These are phyloP conservation scores for Drosophila navojoa DNA, from an alignment of 1,140 invertebrate genomes.

Conservation along the genomic window DNA sequence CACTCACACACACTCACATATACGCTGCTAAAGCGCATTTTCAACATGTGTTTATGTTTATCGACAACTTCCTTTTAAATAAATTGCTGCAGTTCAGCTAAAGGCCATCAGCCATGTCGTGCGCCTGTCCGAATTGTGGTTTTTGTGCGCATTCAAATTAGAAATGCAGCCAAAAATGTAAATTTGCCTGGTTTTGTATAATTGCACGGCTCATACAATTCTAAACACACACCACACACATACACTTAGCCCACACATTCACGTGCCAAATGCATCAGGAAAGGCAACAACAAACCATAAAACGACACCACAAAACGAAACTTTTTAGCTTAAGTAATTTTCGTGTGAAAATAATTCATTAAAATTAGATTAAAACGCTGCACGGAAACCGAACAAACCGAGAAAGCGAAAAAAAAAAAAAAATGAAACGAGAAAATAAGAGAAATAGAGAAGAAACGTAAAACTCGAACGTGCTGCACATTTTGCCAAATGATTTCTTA, in stretches of 20 bases:
- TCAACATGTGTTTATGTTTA: too few relatives aligned
- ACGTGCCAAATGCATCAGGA: constrained; percentile 46
- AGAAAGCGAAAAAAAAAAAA: constrained; percentile 1
- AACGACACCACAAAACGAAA: constrained; percentile 51
- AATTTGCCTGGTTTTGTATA: constrained; percentile 59
- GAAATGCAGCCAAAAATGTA: constrained; percentile 46
- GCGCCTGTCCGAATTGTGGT: constrained; percentile 22
- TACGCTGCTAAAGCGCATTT: too few relatives aligned
- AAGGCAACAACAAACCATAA: constrained; percentile 41
- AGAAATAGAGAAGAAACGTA: constrained; percentile 5
- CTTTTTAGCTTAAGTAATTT: constrained; percentile 53
- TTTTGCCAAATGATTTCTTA: constrained; percentile 75
- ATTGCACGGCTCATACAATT: constrained; percentile 53
- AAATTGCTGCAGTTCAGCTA: background rate
- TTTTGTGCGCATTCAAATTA: constrained; percentile 32
- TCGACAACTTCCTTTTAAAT: constrained; percentile 1
- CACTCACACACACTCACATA: too few relatives aligned
- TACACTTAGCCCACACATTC: constrained; percentile 11
- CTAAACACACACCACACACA: constrained; percentile 21
- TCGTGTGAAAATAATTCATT: constrained; percentile 72
- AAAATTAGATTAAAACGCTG: constrained; percentile 60
- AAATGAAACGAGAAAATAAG: background rate
- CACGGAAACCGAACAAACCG: constrained; percentile 12
- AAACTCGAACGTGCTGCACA: constrained; percentile 32
- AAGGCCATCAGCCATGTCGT: constrained; percentile 5